Percentiles rank a stretch among this genome's conserved stretches.
Conservation (phyloP, 2,113 vertebrate genomes). For the Psammodynastes pulverulentus region DNA sequence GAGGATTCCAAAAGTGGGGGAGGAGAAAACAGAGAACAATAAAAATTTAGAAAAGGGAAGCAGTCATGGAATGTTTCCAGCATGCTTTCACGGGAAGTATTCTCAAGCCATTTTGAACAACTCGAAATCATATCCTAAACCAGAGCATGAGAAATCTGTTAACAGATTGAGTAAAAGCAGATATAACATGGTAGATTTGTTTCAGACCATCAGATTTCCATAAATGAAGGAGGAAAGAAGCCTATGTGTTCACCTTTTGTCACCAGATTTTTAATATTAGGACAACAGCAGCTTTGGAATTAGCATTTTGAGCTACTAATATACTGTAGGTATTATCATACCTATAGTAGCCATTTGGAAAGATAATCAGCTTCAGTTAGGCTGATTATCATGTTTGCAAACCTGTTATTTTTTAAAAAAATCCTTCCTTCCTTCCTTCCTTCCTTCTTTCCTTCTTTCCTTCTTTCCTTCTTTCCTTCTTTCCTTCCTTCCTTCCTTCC, state of each 20-base stretch:
- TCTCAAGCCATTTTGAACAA: not conserved
- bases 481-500: too few relatives aligned
- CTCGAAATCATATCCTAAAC: not conserved
- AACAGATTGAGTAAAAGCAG: not conserved
- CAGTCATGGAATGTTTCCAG: not conserved
- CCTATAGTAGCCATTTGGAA: not conserved
- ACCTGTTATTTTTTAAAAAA: not conserved
- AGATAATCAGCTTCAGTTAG: not conserved
- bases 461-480: too few relatives aligned
- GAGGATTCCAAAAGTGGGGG: constrained; percentile 33
- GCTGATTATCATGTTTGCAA: not conserved
- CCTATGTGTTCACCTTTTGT: not conserved
- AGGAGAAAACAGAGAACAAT: constrained; percentile 7
- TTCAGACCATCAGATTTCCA: not conserved
- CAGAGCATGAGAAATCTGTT: not conserved
- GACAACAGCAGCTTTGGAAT: not conserved
- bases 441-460: too few relatives aligned
- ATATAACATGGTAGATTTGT: not conserved
- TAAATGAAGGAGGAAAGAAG: not conserved
- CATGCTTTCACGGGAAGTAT: not conserved
- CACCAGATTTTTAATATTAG: not conserved
- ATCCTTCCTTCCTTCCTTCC: not conserved
- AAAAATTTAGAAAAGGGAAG: not conserved
- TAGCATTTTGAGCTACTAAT: not conserved
- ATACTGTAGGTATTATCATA: not conserved